Evolutionary conservation across 2,888 invertebrate species (phyloP), one percentile per base, ranked within the genome.

Genomic region (Eristalis intricaria): DNA sequence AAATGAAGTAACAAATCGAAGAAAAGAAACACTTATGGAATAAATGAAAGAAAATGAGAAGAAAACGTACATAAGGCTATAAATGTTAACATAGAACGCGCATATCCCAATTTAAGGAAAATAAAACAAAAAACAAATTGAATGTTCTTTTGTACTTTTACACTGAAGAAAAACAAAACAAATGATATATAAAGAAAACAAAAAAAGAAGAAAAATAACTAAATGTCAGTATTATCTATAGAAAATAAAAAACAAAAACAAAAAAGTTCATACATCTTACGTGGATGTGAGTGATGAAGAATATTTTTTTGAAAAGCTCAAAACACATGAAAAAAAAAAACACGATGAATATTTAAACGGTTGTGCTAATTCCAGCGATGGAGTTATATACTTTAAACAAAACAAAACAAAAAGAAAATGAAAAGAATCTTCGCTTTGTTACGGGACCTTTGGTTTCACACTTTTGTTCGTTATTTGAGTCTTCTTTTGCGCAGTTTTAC

Each of bases 61-160:
- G 19, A 50, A 50, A 8, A 50, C 50, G 50, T 50, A 81, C 78
- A 32, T 73, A 78, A 88, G 84, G 84, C 84, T 88, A 88, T 88
- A 81, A 65, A 84, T 88, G 84, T 88, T 88, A 88, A 88, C 84
- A 88, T 88, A 88, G 88, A 88, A 88, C 84, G 88, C 88, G 88
- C 88, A 88, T 88, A 88, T 88, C 88, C 88, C 88, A 88, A 81
- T 80, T 84, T 84, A 88, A 81, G 80, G 70, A 84, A 80, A 83
- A 74, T 61, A 60, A 38, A 70, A 78, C 43, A 71, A 29, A 65
- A 64, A 77, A 78, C 35, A 87, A 80, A 87, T 80, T 84, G 84
- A 88, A 80, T 84, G 88, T 88, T 88, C 87, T 88, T 88, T 88
- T 88, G 88, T 88, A 88, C 88, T 88, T 88, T 88, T 88, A 88